Percentiles rank a stretch among this genome's conserved stretches.
These are phyloP conservation scores for Catocala nupta DNA, from an alignment of 2,888 invertebrate species.

Conservation along the genomic window DNA sequence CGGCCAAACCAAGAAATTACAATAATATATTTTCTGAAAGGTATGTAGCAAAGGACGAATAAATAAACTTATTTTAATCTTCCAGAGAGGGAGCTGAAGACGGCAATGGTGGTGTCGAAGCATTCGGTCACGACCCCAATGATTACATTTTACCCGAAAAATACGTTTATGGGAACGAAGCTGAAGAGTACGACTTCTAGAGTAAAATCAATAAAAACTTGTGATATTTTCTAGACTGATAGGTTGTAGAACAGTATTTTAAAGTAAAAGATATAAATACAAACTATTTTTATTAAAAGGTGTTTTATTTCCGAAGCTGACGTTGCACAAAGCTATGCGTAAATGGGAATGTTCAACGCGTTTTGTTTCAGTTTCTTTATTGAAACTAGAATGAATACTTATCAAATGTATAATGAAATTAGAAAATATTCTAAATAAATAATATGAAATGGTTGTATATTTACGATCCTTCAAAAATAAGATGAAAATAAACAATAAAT, in stretches of 20 bases:
- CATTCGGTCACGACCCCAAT: conserved; percentile 75
- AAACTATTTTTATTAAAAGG: background rate
- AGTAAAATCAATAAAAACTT: conserved; percentile 19
- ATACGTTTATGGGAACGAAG: conserved; percentile 78
- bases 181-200: conserved; percentile 74
- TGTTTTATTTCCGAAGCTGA: background rate
- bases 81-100: conserved; percentile 73
- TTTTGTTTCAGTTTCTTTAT: too few relatives aligned
- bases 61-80: conserved; percentile 12
- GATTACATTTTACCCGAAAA: conserved; percentile 80
- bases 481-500: too few relatives aligned
- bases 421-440: too few relatives aligned
- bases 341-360: background rate
- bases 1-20: too few relatives aligned
- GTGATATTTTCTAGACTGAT: conserved; percentile 48
- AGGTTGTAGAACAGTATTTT: conserved; percentile 30
- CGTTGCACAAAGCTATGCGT: background rate
- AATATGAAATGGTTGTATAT: too few relatives aligned
- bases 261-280: too few relatives aligned
- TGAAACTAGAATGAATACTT: too few relatives aligned
- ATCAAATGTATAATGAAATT: too few relatives aligned
- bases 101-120: conserved; percentile 80
- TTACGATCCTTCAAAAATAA: background rate
- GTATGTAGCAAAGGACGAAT: too few relatives aligned
- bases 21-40: too few relatives aligned